Conservation (phyloP, 2,113 vertebrate species). For the Phainopepla nitens region DNA sequence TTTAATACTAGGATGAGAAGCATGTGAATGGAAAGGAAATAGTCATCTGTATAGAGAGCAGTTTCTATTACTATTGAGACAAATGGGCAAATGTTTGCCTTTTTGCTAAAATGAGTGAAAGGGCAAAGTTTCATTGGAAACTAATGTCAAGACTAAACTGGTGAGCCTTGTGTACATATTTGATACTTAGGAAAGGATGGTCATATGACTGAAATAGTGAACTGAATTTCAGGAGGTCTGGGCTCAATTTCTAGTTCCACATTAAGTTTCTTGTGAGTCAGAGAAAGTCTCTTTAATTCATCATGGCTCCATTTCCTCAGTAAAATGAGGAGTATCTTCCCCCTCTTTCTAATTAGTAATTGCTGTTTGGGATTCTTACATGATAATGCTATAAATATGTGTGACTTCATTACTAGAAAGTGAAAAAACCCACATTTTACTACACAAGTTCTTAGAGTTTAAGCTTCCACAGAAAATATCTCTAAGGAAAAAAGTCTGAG, state of each 20-base stretch:
- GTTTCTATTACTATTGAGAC: constrained; percentile 32
- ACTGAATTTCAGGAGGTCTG: not conserved
- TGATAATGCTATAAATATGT: not conserved
- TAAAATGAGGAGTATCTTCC: not conserved
- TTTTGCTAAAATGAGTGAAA: not conserved
- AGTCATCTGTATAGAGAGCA: constrained; percentile 1
- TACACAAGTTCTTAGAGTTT: not conserved
- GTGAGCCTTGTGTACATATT: not conserved
- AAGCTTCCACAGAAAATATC: not conserved
- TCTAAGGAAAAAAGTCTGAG: not conserved
- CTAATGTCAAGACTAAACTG: not conserved
- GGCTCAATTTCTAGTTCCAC: not conserved
- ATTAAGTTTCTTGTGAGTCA: not conserved
- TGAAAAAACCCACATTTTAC: not conserved
- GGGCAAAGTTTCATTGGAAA: constrained; percentile 10
- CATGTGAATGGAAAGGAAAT: constrained; percentile 53
- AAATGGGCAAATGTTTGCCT: constrained; percentile 31
- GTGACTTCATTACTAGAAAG: not conserved
- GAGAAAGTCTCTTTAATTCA: not conserved
- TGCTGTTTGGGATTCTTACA: not conserved
- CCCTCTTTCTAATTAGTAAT: not conserved
- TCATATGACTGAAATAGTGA: not conserved
- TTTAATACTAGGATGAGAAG: constrained; percentile 37
- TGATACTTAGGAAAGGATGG: not conserved
- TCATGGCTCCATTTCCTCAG: not conserved